Base-by-base conservation (phyloP, 2,797 vertebrate species). In the Novumbra hubbsi region DNA sequence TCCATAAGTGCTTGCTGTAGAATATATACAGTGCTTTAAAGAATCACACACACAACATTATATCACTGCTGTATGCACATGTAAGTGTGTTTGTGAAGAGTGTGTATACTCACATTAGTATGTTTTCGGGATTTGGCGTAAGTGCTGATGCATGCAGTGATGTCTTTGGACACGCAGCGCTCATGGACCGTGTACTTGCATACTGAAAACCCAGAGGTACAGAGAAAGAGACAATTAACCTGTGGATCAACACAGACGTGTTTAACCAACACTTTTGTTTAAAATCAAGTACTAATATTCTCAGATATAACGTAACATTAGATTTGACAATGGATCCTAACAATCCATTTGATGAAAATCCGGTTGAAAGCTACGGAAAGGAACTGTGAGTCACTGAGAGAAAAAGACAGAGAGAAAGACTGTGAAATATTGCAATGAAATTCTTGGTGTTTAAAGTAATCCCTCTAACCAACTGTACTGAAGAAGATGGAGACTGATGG, bases 111-210 rank as follows among this genome's bases (percentile, higher is more conserved):
- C 79, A 98, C 97, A 0, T 91, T 95, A 1, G 93, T 91, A 77
- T 96, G 94, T 79, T 90, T 92, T 79, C 95, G 96, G 84, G 96
- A 94, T 92, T 98, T 98, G 83, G 94, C 91, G 0, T 96, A 96
- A 66, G 96, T 98, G 93, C 95, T 98, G 91, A 97, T 95, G 91
- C 97, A 98, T 84, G 95, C 87, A 60, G 94, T 92, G 7, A 98
- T 96, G 74, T 95, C 94, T 93, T 96, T 96, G 92, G 96, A 96
- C 76, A 96, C 96, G 21, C 97, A 98, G 84, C 96, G 95, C 75
- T 98, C 95, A 0, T 98, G 97, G 80, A 98, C 96, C 0, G 96
- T 98, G 87, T 98, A 98, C 91, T 98, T 98, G 93, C 97, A 98
- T 90, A 96, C 97, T 98, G 88, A 4, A 45, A 19, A 60, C 14